Evolutionary conservation across 1,140 invertebrate species (phyloP), one percentile per base, ranked within the genome.

Genomic region (Heliothis virescens): DNA sequence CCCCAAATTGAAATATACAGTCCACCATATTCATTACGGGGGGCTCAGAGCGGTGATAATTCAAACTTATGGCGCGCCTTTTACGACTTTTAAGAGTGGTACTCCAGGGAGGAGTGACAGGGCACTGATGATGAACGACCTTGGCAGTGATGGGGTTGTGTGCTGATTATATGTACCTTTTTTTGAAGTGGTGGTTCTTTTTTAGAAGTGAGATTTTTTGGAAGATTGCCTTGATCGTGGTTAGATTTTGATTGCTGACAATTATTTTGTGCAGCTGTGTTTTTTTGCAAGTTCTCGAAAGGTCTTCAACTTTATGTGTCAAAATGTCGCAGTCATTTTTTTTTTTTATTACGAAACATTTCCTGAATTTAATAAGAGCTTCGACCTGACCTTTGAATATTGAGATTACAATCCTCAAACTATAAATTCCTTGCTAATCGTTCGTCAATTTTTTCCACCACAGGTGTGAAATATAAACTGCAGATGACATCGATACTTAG

Each of bases 1-100:
- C 72, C 21, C 85, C 83, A 90, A 91, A 91, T 91, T 91, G 90
- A 91, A 90, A 91, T 90, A 91, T 91, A 91, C 90, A 85, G 87
- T 71, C 73, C 79, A 85, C 87, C 86, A 90, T 91, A 89, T 91
- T 91, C 90, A 91, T 91, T 91, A 91, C 81, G 55, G 81, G 34
- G 57, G 83, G 84, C 84, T 83, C 79, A 82, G 65, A 77, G 81
- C 63, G 82, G 77, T 80, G 74, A 83, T 91, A 90, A 90, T 85
- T 91, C 89, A 90, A 89, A 90, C 86, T 89, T 91, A 91, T 88
- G 87, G 81, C 81, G 21, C 78, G 81, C 87, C 85, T 90, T 87
- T 91, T 88, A 89, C 88, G 87, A 83, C 83, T 85, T 88, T 86
- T 89, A 87, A 89, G 89, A 89, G 87, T 82, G 74, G 81, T 77